phyloP scores from a whole-genome alignment of 2,888 invertebrate genomes.

The Vannuccia rotundouncinata region DNA sequence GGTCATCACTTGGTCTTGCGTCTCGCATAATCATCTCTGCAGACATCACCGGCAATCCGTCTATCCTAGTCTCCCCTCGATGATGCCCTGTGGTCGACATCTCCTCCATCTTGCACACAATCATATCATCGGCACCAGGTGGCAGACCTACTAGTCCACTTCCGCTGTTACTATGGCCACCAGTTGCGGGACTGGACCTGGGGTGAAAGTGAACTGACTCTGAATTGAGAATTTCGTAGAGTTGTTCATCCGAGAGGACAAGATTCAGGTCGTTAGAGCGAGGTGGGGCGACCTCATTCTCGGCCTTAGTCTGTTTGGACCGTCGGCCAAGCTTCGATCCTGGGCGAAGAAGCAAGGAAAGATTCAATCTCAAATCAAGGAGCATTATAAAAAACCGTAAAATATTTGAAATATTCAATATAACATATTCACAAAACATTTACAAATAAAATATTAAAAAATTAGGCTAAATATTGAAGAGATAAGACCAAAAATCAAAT shows the following conservation, averaged over 20 bases:
- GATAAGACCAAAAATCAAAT: no score
- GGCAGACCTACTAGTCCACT: neutral
- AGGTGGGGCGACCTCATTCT: neutral
- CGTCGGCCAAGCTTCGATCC: slow-evolving; percentile 6
- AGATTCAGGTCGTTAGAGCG: neutral
- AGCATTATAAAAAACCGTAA: neutral
- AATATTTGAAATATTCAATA: neutral
- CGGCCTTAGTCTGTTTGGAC: neutral
- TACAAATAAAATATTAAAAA: no score
- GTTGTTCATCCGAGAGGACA: slow-evolving; percentile 16
- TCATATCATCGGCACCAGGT: neutral
- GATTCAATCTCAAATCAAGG: no score
- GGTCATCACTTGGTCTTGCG: neutral
- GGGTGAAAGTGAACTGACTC: slow-evolving; percentile 13
- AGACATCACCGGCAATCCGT: neutral
- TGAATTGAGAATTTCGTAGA: slow-evolving; percentile 11
- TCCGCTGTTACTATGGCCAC: neutral
- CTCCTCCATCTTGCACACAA: slow-evolving; percentile 5
- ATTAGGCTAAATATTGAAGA: no score
- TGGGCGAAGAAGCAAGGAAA: neutral
- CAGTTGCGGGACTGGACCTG: neutral
- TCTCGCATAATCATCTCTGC: neutral
- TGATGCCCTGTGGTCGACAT: neutral
- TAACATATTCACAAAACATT: neutral
- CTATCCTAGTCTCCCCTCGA: neutral